Base-by-base conservation (phyloP, 2,797 vertebrate species). In the Coendou prehensilis region DNA sequence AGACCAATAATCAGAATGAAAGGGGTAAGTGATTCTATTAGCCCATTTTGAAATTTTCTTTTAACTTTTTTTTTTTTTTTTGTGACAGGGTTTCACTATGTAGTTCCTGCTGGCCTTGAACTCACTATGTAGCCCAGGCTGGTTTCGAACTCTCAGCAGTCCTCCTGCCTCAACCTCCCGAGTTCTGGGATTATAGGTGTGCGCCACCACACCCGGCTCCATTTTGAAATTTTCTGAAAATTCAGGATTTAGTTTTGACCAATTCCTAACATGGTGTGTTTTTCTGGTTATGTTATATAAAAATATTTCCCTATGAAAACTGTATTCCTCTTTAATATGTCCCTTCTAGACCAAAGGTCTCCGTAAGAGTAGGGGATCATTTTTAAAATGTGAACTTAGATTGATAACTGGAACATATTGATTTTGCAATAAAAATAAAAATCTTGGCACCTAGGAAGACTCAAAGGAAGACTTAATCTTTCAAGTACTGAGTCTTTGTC, bases 181-280 rank as follows among this genome's bases (percentile, higher is more conserved):
- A 69, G 8, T 69, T 69, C 64, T 69, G 64, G 15, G 17, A 37
- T 69, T 69, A n/a, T 69, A 69, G 64, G 33, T 33, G 37, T 18
- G 33, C 1, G 13, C 33, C n/a, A 69, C 64, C 64, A 69, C 17
- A 37, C 64, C 64, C 1, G 3, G 64, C 15, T 69, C 45, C 69
- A 59, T 79, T 87, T 54, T 91, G 64, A 85, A 75, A 59, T 85
- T 67, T 59, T 92, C 33, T 92, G 50, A 28, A 75, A 92, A 86
- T 45, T 67, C 57, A 22, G 22, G 59, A 33, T 47, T 81, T 94
- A n/a, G 63, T 69, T 84, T 41, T 67, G 20, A 86, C 30, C 23
- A 50, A 10, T 73, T 61, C 20, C 30, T 64, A 50, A 71, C 41
- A 26, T 23, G 57, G 30, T 37, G 14, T 6, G 3, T 67, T n/a